A percentile compares a stretch with the other conserved stretches of the same genome.
phyloP scores from a whole-genome alignment of 2,797 vertebrate genomes.

The Chromobotia macracanthus region DNA sequence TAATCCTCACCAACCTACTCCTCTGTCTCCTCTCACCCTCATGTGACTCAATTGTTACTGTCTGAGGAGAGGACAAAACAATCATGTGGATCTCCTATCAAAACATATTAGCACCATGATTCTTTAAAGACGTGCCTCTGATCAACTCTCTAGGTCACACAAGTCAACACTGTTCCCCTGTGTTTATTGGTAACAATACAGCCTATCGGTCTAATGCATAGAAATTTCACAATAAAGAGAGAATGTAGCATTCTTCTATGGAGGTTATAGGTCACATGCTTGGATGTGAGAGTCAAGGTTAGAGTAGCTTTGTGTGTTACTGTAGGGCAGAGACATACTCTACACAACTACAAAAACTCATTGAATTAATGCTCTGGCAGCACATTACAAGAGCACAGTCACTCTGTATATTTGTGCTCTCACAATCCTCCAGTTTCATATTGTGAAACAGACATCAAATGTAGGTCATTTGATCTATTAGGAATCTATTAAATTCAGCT shows the following conservation, averaged over 20 bases:
- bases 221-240: neutral
- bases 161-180: neutral
- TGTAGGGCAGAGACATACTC: neutral
- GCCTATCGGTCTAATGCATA: neutral
- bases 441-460: too few species aligned
- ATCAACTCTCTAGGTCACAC: constrained; percentile 25
- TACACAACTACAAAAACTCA: neutral
- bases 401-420: too few species aligned
- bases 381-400: too few species aligned
- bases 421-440: too few species aligned
- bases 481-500: too few species aligned
- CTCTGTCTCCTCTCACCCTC: neutral
- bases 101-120: constrained; percentile 37
- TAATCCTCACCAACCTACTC: neutral
- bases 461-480: too few species aligned
- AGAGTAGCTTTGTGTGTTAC: neutral
- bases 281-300: neutral
- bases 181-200: neutral
- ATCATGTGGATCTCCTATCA: constrained; percentile 21
- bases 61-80: constrained; percentile 38
- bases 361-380: neutral
- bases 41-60: constrained; percentile 52
- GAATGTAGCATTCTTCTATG: neutral
- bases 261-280: neutral
- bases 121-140: constrained; percentile 49